Conservation (phyloP, 2,888 invertebrate species). For the Criorhina ranunculi region DNA sequence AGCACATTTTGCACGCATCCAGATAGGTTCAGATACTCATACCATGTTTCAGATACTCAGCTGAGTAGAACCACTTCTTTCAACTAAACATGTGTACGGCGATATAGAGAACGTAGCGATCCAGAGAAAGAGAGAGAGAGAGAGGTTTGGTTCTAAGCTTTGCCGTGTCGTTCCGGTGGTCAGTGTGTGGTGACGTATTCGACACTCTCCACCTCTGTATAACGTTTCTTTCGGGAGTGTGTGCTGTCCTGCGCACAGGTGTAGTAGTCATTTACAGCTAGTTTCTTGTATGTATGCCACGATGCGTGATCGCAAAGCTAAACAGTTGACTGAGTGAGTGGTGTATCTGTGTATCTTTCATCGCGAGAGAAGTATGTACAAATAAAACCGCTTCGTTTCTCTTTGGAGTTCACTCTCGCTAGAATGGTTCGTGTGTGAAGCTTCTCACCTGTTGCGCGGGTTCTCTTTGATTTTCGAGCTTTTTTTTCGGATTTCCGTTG, state of each 20-base stretch:
- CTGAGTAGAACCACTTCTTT: constrained; percentile 77
- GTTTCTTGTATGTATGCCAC: constrained; percentile 58
- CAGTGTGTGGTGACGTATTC: constrained; percentile 53
- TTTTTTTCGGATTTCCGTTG: constrained; percentile 48
- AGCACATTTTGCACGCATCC: constrained; percentile 67
- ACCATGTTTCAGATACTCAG: constrained; percentile 77
- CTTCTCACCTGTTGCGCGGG: constrained; percentile 38
- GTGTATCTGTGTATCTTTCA: constrained; percentile 11
- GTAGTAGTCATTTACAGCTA: constrained; percentile 77
- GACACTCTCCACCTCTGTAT: constrained; percentile 56
- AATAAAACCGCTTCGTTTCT: constrained; percentile 73
- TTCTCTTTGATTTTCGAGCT: constrained; percentile 45
- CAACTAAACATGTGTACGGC: constrained; percentile 43
- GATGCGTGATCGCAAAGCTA: constrained; percentile 71
- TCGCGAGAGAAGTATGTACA: constrained; percentile 46
- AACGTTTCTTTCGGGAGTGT: constrained; percentile 63
- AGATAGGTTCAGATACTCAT: constrained; percentile 50
- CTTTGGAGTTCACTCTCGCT: constrained; percentile 81
- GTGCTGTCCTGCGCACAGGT: constrained; percentile 50
- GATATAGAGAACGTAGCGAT: constrained; percentile 39
- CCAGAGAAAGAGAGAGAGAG: constrained; percentile 39
- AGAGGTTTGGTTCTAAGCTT: constrained; percentile 32
- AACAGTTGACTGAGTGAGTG: constrained; percentile 34
- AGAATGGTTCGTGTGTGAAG: constrained; percentile 78
- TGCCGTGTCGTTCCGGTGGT: constrained; percentile 57